Evolutionary conservation across 2,113 vertebrate genomes (phyloP), one percentile per base, ranked within the genome.

Genomic region (Bothrops jararaca): DNA sequence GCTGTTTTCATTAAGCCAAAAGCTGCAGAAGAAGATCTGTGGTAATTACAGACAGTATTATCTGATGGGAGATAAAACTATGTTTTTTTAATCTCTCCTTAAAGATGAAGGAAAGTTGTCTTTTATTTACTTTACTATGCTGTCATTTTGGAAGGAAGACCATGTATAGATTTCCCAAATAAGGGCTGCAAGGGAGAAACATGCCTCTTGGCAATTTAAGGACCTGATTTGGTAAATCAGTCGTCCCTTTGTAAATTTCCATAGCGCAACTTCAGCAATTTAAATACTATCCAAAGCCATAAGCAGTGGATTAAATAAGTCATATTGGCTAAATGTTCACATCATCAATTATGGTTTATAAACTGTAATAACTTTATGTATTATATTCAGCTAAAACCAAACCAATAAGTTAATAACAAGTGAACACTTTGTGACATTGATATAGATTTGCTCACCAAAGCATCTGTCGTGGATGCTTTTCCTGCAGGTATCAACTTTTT

Each of bases 1-100:
- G 1, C 64, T 89, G 13, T 93, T 94, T 92, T 92, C 89, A 58
- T 94, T 22, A 91, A 93, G 56, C 88, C 57, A 86, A 2, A 89
- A 93, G 60, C 93, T 92, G 22, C 91, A 60, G 56, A 94, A 92
- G 91, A 58, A 54, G 52, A 90, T 93, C 45, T 90, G 74, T 29
- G 87, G 52, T 89, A 90, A 90, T 69, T 94, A 69, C 50, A 87
- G 52, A 85, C 64, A 26, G 34, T 11, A n/a, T 91, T 24, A 56
- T 91, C 34, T 74, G 26, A 85, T 90, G 48, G 20, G 87, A 39
- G 89, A 89, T 69, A 42, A 89, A 50, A 52, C 56, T 90, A 56
- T 60, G 23, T 86, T 86, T 89, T 50, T 50, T 50, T 50, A 8
- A 92, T 92, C 87, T 90, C 69, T 90, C 56, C 53, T 90, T 56